A percentile compares a stretch with the other conserved stretches of the same genome.
phyloP scores from a whole-genome alignment of 2,797 vertebrate genomes.

The Rallus crepitans region DNA sequence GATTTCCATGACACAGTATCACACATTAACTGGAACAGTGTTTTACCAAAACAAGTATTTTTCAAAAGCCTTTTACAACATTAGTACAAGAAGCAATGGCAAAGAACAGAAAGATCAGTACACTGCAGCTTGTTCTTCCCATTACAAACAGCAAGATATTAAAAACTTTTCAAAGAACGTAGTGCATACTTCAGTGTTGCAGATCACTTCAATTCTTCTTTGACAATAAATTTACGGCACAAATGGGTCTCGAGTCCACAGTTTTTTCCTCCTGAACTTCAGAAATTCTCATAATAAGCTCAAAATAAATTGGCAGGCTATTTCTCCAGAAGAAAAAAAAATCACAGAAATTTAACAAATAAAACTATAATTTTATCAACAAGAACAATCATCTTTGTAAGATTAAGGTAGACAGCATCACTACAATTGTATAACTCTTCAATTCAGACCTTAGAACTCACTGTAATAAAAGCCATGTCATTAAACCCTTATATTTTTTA shows the following conservation, averaged over 20 bases:
- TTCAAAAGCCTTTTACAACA: neutral
- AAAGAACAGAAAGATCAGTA: neutral
- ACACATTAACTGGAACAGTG: neutral
- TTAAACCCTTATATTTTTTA: neutral
- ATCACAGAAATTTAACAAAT: neutral
- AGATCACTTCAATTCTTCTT: neutral
- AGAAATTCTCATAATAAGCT: neutral
- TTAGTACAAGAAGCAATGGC: neutral
- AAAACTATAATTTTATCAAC: neutral
- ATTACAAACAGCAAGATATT: neutral
- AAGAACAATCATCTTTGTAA: neutral
- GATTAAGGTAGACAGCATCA: neutral
- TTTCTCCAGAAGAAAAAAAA: neutral
- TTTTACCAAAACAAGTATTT: neutral
- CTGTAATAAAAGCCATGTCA: neutral
- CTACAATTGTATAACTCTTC: neutral
- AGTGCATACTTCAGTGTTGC: rapidly evolving
- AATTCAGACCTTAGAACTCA: neutral
- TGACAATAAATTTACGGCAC: neutral
- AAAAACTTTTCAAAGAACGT: neutral
- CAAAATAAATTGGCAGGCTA: neutral
- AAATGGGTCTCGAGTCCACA: neutral
- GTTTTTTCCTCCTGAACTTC: neutral
- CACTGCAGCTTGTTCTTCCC: neutral
- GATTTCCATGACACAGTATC: neutral